A percentile compares a stretch with the other conserved stretches of the same genome.
Conservation (phyloP, 2,888 invertebrate species). For the Tridacna gigas region DNA sequence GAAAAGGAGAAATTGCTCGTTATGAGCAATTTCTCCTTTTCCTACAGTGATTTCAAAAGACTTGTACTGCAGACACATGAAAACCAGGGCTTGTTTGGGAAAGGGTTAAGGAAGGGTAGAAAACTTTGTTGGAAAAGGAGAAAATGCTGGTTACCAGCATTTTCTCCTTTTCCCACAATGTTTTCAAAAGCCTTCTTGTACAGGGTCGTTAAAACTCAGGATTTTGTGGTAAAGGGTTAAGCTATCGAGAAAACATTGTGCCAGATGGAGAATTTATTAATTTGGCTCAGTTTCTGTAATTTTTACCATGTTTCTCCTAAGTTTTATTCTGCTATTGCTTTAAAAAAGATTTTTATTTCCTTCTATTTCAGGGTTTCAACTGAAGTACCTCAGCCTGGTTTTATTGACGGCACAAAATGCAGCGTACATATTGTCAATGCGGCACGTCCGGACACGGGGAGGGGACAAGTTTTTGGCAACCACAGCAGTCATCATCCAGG, state of each 20-base stretch:
- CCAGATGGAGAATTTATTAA: not conserved
- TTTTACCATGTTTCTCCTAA: not conserved
- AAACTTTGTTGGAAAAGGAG: no score
- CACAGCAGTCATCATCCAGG: constrained; percentile 97
- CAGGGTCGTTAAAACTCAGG: no score
- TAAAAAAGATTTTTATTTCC: not conserved
- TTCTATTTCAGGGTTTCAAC: constrained; percentile 39
- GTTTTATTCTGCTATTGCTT: not conserved
- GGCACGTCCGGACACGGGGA: constrained; percentile 94
- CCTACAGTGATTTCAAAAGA: not conserved
- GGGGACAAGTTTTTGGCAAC: constrained; percentile 96
- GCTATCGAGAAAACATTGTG: not conserved
- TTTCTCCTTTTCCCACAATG: no score
- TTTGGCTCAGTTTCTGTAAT: not conserved
- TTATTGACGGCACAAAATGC: constrained; percentile 99
- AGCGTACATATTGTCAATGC: constrained; percentile 96
- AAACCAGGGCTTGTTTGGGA: not conserved
- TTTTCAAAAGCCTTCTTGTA: no score
- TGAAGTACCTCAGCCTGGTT: constrained; percentile 91
- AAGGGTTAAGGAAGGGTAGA: no score
- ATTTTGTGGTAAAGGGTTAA: no score
- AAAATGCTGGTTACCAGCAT: no score
- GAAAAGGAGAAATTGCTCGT: constrained; percentile 7
- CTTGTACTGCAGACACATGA: not conserved
- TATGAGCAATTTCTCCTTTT: constrained; percentile 12